Percentiles rank a stretch among this genome's conserved stretches.
Evolutionary conservation across 1,140 invertebrate genomes (phyloP).

Genomic region (Manduca sexta): DNA sequence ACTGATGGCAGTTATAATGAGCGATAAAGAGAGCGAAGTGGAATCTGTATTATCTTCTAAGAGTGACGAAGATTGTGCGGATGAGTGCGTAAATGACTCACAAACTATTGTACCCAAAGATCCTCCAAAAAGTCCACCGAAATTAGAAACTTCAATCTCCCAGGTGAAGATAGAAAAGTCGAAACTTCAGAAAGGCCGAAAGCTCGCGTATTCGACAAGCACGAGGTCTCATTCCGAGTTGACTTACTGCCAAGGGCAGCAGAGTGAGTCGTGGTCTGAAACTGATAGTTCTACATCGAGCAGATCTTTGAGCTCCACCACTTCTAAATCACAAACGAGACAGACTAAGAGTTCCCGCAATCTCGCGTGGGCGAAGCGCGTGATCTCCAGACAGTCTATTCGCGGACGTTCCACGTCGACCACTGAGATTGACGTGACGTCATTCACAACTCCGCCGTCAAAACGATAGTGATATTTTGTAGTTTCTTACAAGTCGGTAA

Average conservation of each 20-base stretch:
- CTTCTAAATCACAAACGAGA: conserved; percentile 33
- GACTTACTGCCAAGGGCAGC: conserved; percentile 29
- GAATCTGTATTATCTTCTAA: conserved; percentile 9
- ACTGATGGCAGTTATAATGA: conserved; percentile 46
- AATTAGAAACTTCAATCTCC: conserved; percentile 46
- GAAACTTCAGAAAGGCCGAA: conserved; percentile 2
- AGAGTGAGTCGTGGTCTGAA: conserved; percentile 34
- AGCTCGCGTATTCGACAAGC: conserved; percentile 33
- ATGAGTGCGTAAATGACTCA: conserved; percentile 1
- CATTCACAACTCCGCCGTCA: conserved; percentile 37
- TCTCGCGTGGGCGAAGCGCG: conserved; percentile 46
- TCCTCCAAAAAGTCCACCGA: conserved; percentile 42
- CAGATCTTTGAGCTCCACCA: conserved; percentile 26
- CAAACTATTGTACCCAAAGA: background rate
- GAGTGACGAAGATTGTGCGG: conserved; percentile 1
- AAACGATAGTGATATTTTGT: conserved; percentile 11
- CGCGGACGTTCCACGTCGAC: conserved; percentile 29
- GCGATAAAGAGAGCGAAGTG: conserved; percentile 32
- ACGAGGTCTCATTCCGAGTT: conserved; percentile 32
- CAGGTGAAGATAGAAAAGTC: conserved; percentile 37
- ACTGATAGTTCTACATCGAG: conserved; percentile 29
- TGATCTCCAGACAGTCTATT: conserved; percentile 33
- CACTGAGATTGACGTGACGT: conserved; percentile 43
- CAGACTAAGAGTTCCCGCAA: conserved; percentile 34
- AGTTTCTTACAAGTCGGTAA: conserved; percentile 13